Conservation (phyloP, 2,797 vertebrate genomes). For the Holocentrus rufus region DNA sequence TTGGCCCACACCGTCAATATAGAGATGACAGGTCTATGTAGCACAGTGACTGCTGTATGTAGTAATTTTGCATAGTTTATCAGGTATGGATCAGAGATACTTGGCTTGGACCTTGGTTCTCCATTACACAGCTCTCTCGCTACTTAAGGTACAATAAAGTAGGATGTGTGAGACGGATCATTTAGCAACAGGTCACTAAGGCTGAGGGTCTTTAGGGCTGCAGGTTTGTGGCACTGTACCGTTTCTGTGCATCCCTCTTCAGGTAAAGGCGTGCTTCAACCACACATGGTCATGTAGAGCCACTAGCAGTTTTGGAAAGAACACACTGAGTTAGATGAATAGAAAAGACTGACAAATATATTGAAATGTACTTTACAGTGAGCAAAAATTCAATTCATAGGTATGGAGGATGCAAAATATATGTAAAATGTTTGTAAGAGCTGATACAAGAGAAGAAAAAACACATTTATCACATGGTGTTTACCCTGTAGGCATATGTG, state of each 20-base stretch:
- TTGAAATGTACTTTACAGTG: neutral
- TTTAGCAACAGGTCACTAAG: slow-evolving; percentile 34
- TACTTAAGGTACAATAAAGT: slow-evolving; percentile 53
- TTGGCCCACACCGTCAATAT: slow-evolving; percentile 57
- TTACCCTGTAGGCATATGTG: no score
- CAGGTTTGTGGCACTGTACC: slow-evolving; percentile 28
- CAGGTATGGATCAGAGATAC: slow-evolving; percentile 27
- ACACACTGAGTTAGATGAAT: slow-evolving; percentile 28
- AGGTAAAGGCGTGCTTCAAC: slow-evolving; percentile 67
- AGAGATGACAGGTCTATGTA: slow-evolving; percentile 21
- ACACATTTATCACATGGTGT: no score
- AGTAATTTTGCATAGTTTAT: slow-evolving; percentile 73
- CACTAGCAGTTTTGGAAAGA: slow-evolving; percentile 66
- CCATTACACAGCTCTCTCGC: slow-evolving; percentile 38
- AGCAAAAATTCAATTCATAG: no score
- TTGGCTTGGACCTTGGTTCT: slow-evolving; percentile 49
- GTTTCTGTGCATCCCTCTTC: slow-evolving; percentile 16
- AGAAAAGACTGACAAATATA: neutral
- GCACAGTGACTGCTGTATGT: slow-evolving; percentile 42
- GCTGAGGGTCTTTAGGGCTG: slow-evolving; percentile 51
- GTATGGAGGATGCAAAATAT: no score
- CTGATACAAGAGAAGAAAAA: no score
- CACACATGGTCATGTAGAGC: slow-evolving; percentile 84
- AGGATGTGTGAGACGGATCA: slow-evolving; percentile 47
- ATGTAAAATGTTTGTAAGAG: no score